A percentile compares a stretch with the other conserved stretches of the same genome.
Conservation (phyloP, 2,113 vertebrate genomes). For the Dicerorhinus sumatrensis region DNA sequence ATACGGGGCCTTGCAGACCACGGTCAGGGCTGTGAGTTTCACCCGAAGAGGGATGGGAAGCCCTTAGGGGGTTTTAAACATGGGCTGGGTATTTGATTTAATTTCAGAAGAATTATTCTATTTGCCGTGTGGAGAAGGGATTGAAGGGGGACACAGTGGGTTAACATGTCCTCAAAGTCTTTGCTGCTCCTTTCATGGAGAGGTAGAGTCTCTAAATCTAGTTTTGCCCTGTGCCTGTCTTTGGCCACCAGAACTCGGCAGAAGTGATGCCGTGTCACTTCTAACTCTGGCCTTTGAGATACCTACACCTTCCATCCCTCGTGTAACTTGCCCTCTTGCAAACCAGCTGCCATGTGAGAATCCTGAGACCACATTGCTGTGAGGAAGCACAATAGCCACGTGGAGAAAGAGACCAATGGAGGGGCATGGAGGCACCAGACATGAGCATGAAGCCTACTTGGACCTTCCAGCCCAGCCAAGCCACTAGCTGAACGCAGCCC, state of each 20-base stretch:
- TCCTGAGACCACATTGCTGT: neutral
- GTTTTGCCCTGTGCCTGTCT: neutral
- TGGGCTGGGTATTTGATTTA: neutral
- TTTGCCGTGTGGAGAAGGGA: neutral
- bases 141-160: neutral
- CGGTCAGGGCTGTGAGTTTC: neutral
- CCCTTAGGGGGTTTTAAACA: neutral
- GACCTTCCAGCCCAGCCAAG: neutral
- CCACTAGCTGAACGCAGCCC: neutral
- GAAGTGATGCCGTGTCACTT: neutral
- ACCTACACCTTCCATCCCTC: neutral
- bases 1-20: neutral
- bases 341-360: neutral
- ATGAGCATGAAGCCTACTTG: neutral
- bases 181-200: neutral
- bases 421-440: neutral
- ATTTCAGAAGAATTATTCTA: neutral
- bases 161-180: neutral
- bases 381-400: fast-evolving
- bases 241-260: neutral
- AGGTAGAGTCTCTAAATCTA: neutral
- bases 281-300: neutral
- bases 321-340: neutral
- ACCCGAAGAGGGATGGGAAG: neutral
- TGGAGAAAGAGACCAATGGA: neutral